Conservation (phyloP, 1,140 invertebrate genomes). For the Orius insidiosus region DNA sequence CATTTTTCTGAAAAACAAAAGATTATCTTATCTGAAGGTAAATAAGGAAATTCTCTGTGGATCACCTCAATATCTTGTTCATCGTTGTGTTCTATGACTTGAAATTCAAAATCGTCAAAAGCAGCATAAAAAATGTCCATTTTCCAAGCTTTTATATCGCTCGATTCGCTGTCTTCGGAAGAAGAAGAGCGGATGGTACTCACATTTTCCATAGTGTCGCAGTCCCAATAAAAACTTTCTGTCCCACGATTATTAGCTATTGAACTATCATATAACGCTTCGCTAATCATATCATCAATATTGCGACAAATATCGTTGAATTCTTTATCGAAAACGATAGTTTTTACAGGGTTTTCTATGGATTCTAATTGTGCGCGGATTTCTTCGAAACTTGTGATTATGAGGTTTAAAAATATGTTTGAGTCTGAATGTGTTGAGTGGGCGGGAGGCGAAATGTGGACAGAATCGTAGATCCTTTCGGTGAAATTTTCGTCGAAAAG, state of each 20-base stretch:
- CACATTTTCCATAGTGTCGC: neutral
- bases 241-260: neutral
- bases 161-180: conserved; percentile 16
- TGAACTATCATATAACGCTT: conserved; percentile 1
- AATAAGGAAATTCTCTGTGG: neutral
- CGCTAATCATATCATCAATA: neutral
- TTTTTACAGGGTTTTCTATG: neutral
- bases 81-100: conserved; percentile 2
- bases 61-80: conserved; percentile 5
- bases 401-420: conserved; percentile 1
- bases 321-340: conserved; percentile 4
- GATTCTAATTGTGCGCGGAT: neutral
- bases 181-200: neutral
- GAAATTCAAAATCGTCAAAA: conserved; percentile 15
- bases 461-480: neutral
- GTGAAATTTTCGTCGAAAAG: neutral
- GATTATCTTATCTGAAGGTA: too few species aligned
- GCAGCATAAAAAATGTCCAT: conserved; percentile 13
- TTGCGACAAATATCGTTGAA: neutral
- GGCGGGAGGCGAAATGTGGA: neutral
- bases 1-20: neutral
- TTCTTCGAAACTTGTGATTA: conserved; percentile 1
- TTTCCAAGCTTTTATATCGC: conserved; percentile 20
- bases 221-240: neutral
- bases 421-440: neutral